phyloP scores from a whole-genome alignment of 2,888 invertebrate genomes.

The Notodonta dromedarius region DNA sequence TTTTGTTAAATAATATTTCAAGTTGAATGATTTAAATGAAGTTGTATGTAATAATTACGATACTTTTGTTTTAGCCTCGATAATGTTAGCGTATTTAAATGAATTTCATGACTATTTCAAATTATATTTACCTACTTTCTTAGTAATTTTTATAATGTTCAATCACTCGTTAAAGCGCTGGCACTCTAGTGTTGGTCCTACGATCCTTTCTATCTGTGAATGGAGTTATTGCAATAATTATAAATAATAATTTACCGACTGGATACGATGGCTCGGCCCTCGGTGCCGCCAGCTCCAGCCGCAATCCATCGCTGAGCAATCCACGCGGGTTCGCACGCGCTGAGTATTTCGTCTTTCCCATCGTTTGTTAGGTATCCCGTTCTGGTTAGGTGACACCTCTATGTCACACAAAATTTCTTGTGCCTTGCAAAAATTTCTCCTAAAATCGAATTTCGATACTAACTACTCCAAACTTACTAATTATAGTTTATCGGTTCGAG shows the following conservation, averaged over 20 bases:
- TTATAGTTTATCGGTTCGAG: slow-evolving; percentile 44
- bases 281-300: slow-evolving; percentile 52
- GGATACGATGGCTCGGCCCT: slow-evolving; percentile 55
- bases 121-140: slow-evolving; percentile 84
- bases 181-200: slow-evolving; percentile 83
- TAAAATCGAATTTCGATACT: slow-evolving; percentile 49
- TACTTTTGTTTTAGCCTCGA: slow-evolving; percentile 81
- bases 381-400: slow-evolving; percentile 41
- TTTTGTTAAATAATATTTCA: slow-evolving; percentile 83
- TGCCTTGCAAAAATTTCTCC: slow-evolving; percentile 71
- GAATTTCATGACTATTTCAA: slow-evolving; percentile 81
- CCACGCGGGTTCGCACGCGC: slow-evolving; percentile 50
- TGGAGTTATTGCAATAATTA: slow-evolving; percentile 68
- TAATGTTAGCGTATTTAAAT: slow-evolving; percentile 81
- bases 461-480: slow-evolving; percentile 44
- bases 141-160: slow-evolving; percentile 80
- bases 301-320: slow-evolving; percentile 58
- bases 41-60: slow-evolving; percentile 80
- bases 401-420: slow-evolving; percentile 70
- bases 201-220: slow-evolving; percentile 71
- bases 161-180: slow-evolving; percentile 83
- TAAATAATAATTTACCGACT: slow-evolving; percentile 42
- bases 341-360: slow-evolving; percentile 14
- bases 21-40: slow-evolving; percentile 82
- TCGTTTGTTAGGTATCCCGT: slow-evolving; percentile 37